Evolutionary conservation across 2,797 vertebrate species (phyloP), one percentile per base, ranked within the genome.

Genomic region (Clarias platycephalus): DNA sequence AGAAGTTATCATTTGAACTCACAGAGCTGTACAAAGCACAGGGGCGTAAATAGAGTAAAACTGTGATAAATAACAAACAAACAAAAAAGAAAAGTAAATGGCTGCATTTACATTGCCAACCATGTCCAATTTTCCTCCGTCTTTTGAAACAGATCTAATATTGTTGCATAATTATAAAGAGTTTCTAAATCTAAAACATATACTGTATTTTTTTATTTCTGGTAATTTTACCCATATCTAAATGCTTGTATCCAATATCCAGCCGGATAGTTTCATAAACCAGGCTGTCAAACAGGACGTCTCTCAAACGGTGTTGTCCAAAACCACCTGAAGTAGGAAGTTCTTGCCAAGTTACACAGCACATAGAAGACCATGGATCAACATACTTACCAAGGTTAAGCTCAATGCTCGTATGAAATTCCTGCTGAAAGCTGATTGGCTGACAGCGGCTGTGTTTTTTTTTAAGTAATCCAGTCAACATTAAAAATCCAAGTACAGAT

Each of bases 11-110:
- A 20, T 70, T 63, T 82, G 40, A 68, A 64, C 77, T 62, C 62
- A 64, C 40, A 81, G 55, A 75, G 77, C 66, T 76, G 31, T 66
- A 76, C 64, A 86, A n/a, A 68, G 53, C 64, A 71, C 66, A 71
- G 22, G 58, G 85, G 44, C 76, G 57, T 26, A 37, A 68, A 66
- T 6, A 72, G 64, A 57, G 49, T 34, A 26, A 75, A 49, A 53
- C 15, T 64, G 57, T 57, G 7, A 57, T 71, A 31, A 60, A 9
- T 7, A 62, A 13, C 53, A 62, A 55, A 49, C 20, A 62, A 28
- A 28, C 9, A 34, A 22, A 80, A 66, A 66, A 0, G 28, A 44
- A 37, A 18, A 68, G 8, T 22, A 70, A 20, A 24, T 4, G 63
- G 78, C 78, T 80, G 78, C 63, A 67, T 80, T 67, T 80, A 80